Percentiles rank a stretch among this genome's conserved stretches.
These are phyloP conservation scores for Temnothorax nylanderi DNA, from an alignment of 1,140 invertebrate genomes.

Conservation along the genomic window DNA sequence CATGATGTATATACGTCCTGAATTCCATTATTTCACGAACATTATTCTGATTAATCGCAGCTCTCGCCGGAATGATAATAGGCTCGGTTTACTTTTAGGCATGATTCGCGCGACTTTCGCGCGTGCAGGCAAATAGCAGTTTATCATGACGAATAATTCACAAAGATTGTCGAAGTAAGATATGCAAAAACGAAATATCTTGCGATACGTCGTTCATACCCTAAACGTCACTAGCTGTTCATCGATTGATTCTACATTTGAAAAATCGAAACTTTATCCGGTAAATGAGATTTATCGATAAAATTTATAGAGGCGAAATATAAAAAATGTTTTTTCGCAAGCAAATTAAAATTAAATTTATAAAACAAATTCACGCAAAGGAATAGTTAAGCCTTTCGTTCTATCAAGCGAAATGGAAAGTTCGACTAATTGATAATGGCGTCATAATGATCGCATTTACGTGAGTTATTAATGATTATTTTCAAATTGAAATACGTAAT, in stretches of 20 bases:
- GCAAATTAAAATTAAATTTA: neutral
- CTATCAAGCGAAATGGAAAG: neutral
- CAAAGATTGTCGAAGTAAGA: neutral
- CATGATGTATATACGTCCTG: neutral
- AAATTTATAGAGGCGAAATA: neutral
- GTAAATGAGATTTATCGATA: neutral
- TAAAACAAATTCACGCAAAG: neutral
- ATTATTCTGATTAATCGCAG: neutral
- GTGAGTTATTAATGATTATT: neutral
- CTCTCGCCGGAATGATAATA: neutral
- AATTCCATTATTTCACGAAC: slow-evolving; percentile 1
- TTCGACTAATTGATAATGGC: neutral
- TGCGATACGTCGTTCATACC: neutral
- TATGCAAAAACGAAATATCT: neutral
- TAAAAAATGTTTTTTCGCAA: neutral
- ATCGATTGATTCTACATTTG: neutral
- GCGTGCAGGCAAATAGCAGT: neutral
- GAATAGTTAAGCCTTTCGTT: neutral
- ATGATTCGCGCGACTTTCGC: slow-evolving; percentile 1
- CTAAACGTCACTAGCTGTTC: neutral
- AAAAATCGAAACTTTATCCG: neutral
- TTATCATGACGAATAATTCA: neutral
- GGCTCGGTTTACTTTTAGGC: neutral
- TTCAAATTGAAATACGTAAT: neutral
- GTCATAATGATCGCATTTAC: neutral